Conservation (phyloP, 2,113 vertebrate genomes). For the Rhinolophus sinicus region DNA sequence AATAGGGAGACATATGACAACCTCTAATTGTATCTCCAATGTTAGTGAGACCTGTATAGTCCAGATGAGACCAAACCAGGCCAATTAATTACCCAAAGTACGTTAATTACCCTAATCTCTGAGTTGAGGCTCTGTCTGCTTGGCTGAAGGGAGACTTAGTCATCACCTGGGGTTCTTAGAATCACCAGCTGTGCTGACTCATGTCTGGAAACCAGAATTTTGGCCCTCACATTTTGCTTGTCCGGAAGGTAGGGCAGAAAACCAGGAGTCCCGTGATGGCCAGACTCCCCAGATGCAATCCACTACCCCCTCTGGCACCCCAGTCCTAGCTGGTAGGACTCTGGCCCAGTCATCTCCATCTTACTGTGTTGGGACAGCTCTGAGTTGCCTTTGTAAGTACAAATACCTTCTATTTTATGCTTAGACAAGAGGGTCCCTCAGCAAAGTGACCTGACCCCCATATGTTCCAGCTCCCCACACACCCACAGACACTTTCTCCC, state of each 20-base stretch:
- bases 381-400: background rate
- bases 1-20: background rate
- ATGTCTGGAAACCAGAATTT: slow-evolving; percentile 53
- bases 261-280: rapidly evolving
- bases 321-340: background rate
- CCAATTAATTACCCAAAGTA: background rate
- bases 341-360: background rate
- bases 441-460: background rate
- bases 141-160: slow-evolving; percentile 18
- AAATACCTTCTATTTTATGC: background rate
- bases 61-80: slow-evolving; percentile 43
- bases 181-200: slow-evolving; percentile 44
- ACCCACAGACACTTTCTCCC: too few relatives aligned
- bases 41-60: background rate
- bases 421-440: background rate
- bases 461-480: too few relatives aligned
- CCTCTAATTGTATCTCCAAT: slow-evolving; percentile 50
- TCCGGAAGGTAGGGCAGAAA: background rate
- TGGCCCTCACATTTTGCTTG: background rate
- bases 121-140: background rate
- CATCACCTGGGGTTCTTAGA: background rate
- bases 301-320: too few relatives aligned
- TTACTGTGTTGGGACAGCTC: background rate
- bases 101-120: slow-evolving; percentile 33
- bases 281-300: background rate